Conservation (phyloP, 2,888 invertebrate genomes). For the Cyrtodaria siliqua region DNA sequence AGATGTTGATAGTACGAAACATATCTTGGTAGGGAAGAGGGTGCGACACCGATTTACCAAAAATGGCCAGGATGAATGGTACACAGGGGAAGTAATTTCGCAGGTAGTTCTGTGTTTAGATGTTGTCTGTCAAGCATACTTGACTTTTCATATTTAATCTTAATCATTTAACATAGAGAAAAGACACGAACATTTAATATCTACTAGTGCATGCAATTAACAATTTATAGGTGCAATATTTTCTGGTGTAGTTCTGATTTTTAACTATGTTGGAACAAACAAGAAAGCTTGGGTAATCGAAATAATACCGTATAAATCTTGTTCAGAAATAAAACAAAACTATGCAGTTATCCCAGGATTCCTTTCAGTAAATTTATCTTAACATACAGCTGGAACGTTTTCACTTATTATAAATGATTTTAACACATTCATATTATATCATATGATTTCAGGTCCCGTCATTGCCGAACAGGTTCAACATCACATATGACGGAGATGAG, state of each 20-base stretch:
- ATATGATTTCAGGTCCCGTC: background rate
- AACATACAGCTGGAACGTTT: too few species aligned
- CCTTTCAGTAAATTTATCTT: too few species aligned
- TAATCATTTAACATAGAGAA: too few species aligned
- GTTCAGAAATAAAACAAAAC: too few species aligned
- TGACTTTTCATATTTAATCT: background rate
- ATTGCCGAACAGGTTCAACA: background rate
- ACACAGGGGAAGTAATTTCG: slow-evolving; percentile 48
- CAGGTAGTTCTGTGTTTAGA: slow-evolving; percentile 34
- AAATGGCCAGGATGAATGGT: slow-evolving; percentile 32
- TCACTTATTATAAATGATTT: background rate
- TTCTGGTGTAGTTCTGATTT: too few species aligned
- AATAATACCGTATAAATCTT: too few species aligned
- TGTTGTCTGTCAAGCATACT: slow-evolving; percentile 15
- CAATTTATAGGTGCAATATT: too few species aligned
- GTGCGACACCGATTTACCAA: slow-evolving; percentile 28
- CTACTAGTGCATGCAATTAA: too few species aligned
- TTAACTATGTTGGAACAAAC: too few species aligned
- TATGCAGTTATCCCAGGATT: too few species aligned
- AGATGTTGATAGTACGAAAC: slow-evolving; percentile 23
- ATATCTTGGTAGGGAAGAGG: slow-evolving; percentile 41
- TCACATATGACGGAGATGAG: background rate
- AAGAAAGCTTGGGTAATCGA: too few species aligned
- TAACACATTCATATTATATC: background rate
- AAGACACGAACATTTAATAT: background rate